phyloP scores from a whole-genome alignment of 2,797 vertebrate genomes.

The Pogoniulus pusillus region DNA sequence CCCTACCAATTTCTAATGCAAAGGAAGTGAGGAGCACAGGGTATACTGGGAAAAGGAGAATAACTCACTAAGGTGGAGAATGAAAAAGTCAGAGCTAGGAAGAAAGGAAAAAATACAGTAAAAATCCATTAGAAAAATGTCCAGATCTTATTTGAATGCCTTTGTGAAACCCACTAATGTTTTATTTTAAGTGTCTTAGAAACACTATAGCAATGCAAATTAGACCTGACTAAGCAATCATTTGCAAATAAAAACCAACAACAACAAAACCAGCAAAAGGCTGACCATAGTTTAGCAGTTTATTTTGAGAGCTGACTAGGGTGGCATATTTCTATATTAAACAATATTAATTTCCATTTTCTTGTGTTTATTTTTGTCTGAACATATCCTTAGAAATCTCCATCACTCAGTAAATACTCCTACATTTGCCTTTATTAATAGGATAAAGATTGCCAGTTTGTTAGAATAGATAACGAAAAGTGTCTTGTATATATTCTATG shows the following conservation, averaged over 20 bases:
- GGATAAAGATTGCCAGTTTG: slow-evolving; percentile 14
- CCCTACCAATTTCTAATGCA: too few relatives aligned
- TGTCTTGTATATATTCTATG: slow-evolving; percentile 6
- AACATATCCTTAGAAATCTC: neutral
- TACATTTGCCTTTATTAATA: slow-evolving; percentile 18
- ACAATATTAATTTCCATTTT: slow-evolving; percentile 24
- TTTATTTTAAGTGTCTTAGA: slow-evolving; percentile 10
- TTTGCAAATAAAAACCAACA: neutral
- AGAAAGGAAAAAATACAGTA: neutral
- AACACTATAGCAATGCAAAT: slow-evolving; percentile 46
- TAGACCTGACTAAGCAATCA: neutral
- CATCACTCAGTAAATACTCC: neutral
- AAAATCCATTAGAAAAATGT: neutral
- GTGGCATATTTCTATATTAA: slow-evolving; percentile 45
- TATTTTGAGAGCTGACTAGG: slow-evolving; percentile 45
- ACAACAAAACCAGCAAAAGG: neutral
- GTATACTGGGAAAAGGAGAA: neutral
- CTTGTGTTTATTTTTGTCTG: slow-evolving; percentile 33
- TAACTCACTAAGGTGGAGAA: neutral
- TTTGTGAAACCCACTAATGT: neutral
- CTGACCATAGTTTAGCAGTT: neutral
- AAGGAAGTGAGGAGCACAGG: neutral
- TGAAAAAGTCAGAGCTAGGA: neutral
- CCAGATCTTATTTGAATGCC: neutral
- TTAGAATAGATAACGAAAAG: slow-evolving; percentile 31